A percentile compares a stretch with the other conserved stretches of the same genome.
Evolutionary conservation across 2,888 invertebrate genomes (phyloP).

Genomic region (Notodromas monacha): DNA sequence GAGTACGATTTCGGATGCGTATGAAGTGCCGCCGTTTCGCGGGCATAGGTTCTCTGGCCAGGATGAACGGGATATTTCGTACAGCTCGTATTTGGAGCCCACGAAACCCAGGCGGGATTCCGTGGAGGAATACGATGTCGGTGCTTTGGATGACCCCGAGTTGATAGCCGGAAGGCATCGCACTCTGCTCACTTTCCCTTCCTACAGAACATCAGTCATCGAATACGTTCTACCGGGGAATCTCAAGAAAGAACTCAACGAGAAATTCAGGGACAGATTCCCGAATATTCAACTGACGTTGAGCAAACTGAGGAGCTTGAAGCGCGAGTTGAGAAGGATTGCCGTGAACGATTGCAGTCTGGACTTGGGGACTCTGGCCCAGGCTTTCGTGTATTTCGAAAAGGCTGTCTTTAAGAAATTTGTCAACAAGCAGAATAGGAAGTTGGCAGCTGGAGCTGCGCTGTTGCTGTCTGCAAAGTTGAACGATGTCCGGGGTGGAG

Average conservation of each 20-base stretch:
- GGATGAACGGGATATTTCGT: no score
- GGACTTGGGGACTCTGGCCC: slow-evolving; percentile 69
- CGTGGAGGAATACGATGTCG: no score
- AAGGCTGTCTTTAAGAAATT: slow-evolving; percentile 63
- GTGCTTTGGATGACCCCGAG: slow-evolving; percentile 58
- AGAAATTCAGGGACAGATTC: slow-evolving; percentile 77
- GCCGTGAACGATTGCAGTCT: slow-evolving; percentile 34
- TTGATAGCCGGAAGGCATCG: slow-evolving; percentile 19
- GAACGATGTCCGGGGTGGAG: slow-evolving; percentile 76
- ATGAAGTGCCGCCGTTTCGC: no score
- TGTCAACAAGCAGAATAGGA: slow-evolving; percentile 77
- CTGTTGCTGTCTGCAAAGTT: slow-evolving; percentile 74
- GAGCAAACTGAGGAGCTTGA: slow-evolving; percentile 79
- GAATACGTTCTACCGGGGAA: slow-evolving; percentile 84
- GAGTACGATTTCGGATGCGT: no score
- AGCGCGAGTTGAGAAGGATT: slow-evolving; percentile 75
- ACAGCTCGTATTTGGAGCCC: no score
- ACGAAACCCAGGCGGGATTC: no score
- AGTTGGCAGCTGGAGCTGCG: slow-evolving; percentile 78
- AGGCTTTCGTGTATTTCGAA: slow-evolving; percentile 93
- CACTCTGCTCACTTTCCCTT: slow-evolving; percentile 19
- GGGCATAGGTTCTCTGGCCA: no score
- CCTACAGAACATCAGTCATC: slow-evolving; percentile 35
- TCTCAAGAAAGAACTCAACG: slow-evolving; percentile 80
- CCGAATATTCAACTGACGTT: slow-evolving; percentile 73